Evolutionary conservation across 2,797 vertebrate genomes (phyloP).

Genomic region (Anomalospiza imberbis): DNA sequence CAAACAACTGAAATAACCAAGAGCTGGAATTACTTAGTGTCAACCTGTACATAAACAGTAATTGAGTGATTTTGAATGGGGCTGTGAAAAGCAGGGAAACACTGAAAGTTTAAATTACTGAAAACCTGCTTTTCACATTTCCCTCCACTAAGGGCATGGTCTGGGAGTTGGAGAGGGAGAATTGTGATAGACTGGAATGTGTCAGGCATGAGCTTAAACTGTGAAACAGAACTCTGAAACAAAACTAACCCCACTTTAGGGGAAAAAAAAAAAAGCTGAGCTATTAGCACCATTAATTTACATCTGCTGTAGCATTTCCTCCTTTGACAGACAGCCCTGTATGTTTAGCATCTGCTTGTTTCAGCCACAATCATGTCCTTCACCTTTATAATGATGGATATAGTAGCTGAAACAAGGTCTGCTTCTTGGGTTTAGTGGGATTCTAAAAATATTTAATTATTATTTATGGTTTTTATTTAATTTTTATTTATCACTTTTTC

Average conservation of each 20-base stretch:
- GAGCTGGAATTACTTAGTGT: not conserved
- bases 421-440: not conserved
- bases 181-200: fast-evolving
- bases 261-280: not conserved
- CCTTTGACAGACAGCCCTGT: not conserved
- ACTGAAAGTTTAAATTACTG: not conserved
- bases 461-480: not conserved
- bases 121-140: not conserved
- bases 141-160: not conserved
- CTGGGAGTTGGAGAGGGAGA: not conserved
- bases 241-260: not conserved
- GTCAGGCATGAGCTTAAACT: not conserved
- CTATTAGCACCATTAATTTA: not conserved
- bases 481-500: no score
- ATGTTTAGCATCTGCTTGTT: not conserved
- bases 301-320: not conserved
- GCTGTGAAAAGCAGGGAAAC: not conserved
- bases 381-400: not conserved
- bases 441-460: not conserved
- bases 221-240: not conserved
- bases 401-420: not conserved
- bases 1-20: not conserved
- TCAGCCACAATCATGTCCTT: not conserved
- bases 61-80: fast-evolving
- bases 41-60: not conserved